Percentiles rank a stretch among this genome's conserved stretches.
phyloP scores from a whole-genome alignment of 1,140 invertebrate species.

The Chymomyza costata region DNA sequence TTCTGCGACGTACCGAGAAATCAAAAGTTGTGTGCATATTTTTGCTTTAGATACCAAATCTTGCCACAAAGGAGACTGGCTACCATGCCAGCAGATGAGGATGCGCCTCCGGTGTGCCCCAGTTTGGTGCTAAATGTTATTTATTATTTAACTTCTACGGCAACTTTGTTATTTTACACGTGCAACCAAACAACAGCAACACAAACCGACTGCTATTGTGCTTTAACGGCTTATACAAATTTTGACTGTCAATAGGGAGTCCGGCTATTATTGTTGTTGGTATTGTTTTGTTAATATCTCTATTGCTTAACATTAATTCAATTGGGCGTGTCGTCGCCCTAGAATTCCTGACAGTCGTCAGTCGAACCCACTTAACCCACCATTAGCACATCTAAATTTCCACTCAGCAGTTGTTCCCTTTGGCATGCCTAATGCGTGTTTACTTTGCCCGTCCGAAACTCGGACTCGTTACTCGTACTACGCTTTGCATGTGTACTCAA shows the following conservation, averaged over 20 bases:
- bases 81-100: too few relatives aligned
- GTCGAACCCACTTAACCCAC: not conserved
- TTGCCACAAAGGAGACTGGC: not conserved
- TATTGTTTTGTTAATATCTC: not conserved
- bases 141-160: constrained; percentile 66
- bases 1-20: not conserved
- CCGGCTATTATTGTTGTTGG: constrained; percentile 15
- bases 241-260: constrained; percentile 52
- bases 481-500: constrained; percentile 32
- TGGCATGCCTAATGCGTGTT: constrained; percentile 53
- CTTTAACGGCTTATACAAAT: constrained; percentile 26
- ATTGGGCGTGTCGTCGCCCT: constrained; percentile 28
- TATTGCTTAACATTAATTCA: too few relatives aligned
- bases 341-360: constrained; percentile 7
- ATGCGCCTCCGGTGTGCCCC: constrained; percentile 28
- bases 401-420: constrained; percentile 15
- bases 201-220: not conserved
- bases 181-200: too few relatives aligned
- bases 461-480: constrained; percentile 25
- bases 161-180: constrained; percentile 55
- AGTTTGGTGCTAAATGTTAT: constrained; percentile 59
- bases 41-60: too few relatives aligned
- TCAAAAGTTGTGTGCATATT: too few relatives aligned
- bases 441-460: constrained; percentile 13
- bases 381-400: constrained; percentile 7